Evolutionary conservation across 2,797 vertebrate genomes (phyloP).

Genomic region (Botia almorhae): DNA sequence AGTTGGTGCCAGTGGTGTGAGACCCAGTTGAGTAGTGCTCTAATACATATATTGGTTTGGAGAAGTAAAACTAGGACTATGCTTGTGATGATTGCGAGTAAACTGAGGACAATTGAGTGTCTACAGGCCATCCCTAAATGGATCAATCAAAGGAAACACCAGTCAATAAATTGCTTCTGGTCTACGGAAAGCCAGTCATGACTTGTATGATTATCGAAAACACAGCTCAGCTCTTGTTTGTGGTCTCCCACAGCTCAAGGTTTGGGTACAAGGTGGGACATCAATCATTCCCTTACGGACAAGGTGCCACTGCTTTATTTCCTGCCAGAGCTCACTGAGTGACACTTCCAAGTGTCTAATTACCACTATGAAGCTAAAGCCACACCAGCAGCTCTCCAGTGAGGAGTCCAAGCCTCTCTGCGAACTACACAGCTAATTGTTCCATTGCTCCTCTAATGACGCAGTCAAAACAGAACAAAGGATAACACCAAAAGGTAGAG

Average conservation of each 20-base stretch:
- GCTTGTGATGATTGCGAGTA: slow-evolving; percentile 32
- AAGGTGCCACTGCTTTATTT: slow-evolving; percentile 86
- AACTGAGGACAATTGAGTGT: slow-evolving; percentile 68
- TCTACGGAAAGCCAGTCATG: slow-evolving; percentile 90
- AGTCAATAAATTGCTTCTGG: slow-evolving; percentile 86
- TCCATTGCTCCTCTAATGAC: slow-evolving; percentile 83
- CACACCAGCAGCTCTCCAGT: slow-evolving; percentile 63
- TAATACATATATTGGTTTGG: slow-evolving; percentile 41
- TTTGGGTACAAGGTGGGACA: slow-evolving; percentile 57
- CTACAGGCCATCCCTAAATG: slow-evolving; percentile 54
- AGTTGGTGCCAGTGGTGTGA: slow-evolving; percentile 35
- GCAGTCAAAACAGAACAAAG: slow-evolving; percentile 75
- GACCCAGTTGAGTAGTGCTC: slow-evolving; percentile 30
- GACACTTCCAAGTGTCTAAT: slow-evolving; percentile 90
- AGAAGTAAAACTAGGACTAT: slow-evolving; percentile 34
- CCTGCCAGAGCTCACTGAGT: slow-evolving; percentile 87
- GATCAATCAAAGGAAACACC: slow-evolving; percentile 85
- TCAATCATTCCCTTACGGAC: slow-evolving; percentile 83
- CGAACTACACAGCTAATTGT: slow-evolving; percentile 83
- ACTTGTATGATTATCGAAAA: slow-evolving; percentile 91
- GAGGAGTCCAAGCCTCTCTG: slow-evolving; percentile 74
- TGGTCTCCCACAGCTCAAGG: slow-evolving; percentile 84
- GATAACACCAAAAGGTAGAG: slow-evolving; percentile 71
- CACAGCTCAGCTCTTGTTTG: slow-evolving; percentile 90
- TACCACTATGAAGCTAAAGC: slow-evolving; percentile 75